phyloP scores from a whole-genome alignment of 92 coral and sea anemone genomes.

The Epizoanthus fatuus region DNA sequence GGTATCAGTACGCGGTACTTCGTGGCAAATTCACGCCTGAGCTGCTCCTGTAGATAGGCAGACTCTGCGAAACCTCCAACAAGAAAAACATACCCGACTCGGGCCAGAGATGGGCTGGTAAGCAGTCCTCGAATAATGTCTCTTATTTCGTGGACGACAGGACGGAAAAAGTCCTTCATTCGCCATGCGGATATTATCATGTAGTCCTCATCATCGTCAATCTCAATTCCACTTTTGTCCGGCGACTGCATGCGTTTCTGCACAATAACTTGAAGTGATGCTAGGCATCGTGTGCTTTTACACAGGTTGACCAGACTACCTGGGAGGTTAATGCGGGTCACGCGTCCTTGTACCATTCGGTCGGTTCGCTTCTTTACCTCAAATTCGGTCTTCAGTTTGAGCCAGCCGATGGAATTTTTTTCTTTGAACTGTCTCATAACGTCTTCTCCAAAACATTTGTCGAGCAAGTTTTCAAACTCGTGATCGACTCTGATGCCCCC shows the following conservation, averaged over 20 bases:
- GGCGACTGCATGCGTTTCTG: not conserved
- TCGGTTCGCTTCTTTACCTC: not conserved
- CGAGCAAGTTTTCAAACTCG: not conserved
- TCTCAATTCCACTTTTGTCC: not conserved
- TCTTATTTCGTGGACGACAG: constrained; percentile 54
- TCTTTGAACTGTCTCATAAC: not conserved
- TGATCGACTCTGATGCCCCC: not conserved
- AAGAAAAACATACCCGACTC: constrained; percentile 61
- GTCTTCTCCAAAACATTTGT: not conserved
- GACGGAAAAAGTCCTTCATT: constrained; percentile 61
- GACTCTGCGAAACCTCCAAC: constrained; percentile 83
- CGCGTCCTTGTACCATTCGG: not conserved
- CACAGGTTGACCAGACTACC: not conserved
- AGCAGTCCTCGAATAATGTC: constrained; percentile 47
- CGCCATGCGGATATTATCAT: constrained; percentile 45
- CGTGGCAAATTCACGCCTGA: constrained; percentile 35
- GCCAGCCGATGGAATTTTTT: not conserved
- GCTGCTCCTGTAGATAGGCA: constrained; percentile 39
- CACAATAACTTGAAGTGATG: not conserved
- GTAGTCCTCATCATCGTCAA: constrained; percentile 39
- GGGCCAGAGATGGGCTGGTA: not conserved
- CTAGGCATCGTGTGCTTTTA: not conserved
- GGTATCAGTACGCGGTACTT: constrained; percentile 55
- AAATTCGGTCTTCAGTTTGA: not conserved
- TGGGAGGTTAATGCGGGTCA: not conserved